Base-by-base conservation (phyloP, 2,113 vertebrate species). In the Tylochromis polylepis region DNA sequence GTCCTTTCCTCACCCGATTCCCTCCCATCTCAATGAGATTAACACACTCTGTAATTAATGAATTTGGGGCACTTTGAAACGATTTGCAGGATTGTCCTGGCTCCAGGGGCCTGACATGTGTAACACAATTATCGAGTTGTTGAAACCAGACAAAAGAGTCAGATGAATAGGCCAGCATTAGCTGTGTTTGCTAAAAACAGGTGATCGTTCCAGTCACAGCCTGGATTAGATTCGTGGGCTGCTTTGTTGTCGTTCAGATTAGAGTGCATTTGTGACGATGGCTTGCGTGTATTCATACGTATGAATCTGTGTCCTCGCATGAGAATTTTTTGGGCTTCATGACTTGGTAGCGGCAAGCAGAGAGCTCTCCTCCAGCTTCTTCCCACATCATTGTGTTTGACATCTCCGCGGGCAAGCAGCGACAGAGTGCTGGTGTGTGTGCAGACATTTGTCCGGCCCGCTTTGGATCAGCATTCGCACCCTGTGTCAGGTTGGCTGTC, bases 1-100 rank as follows among this genome's bases (percentile, higher is more conserved):
- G 85, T 87, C 86, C 82, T 93, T 92, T 89, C 82, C 91, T 85
- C 88, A 92, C 85, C 86, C 60, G 56, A 84, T 79, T 90, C 90
- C 85, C 91, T 91, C 86, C 91, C 90, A 85, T 93, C 92, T 94
- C 91, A 94, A 91, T 95, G 91, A 95, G 95, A 95, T 95, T 95
- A 94, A 87, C 91, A 91, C 91, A 85, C 87, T 81, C 84, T 92
- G 93, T 94, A 93, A 95, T 92, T 94, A 94, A 94, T 93, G 93
- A 95, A 94, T 95, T 94, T 92, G 90, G 89, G 90, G 90, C 91
- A 91, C 83, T 92, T 92, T 87, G 84, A 91, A 91, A 92, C 43
- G 89, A 91, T 93, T 92, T 56, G 38, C 41, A 20, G 86, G 79
- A 93, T 88, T 92, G 82, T 81, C 80, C 81, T 2, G 57, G 60